Evolutionary conservation across 2,797 vertebrate species (phyloP).

Genomic region (Prunella strophiata): DNA sequence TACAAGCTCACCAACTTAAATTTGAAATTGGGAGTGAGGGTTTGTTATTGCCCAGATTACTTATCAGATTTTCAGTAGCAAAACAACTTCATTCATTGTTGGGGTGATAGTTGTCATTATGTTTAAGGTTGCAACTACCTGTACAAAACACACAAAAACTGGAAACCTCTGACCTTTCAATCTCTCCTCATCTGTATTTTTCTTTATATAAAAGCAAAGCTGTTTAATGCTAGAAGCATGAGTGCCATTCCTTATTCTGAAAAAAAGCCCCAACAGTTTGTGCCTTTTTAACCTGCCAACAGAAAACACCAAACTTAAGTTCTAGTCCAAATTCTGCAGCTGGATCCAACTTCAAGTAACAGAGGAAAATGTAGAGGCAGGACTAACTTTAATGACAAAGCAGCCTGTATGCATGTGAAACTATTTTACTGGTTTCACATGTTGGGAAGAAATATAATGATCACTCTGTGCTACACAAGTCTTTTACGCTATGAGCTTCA

Average conservation of each 20-base stretch:
- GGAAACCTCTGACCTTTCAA: background rate
- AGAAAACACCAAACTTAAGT: background rate
- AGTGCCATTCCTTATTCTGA: background rate
- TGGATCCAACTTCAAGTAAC: background rate
- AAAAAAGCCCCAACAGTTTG: background rate
- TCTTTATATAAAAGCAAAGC: background rate
- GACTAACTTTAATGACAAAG: background rate
- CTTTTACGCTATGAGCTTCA: background rate
- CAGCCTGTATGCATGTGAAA: background rate
- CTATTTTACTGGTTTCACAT: constrained; percentile 5
- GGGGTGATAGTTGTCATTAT: background rate
- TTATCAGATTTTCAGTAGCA: background rate
- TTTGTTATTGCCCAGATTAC: background rate
- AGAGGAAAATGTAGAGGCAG: background rate
- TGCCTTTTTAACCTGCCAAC: constrained; percentile 6
- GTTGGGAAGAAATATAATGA: background rate
- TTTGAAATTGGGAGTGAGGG: background rate
- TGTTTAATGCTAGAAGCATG: background rate
- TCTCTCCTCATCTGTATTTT: background rate
- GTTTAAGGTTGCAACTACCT: background rate
- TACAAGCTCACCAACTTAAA: background rate
- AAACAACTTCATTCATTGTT: background rate
- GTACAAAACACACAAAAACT: background rate
- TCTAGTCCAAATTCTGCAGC: constrained; percentile 23
- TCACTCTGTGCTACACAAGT: background rate